Percentiles rank a stretch among this genome's conserved stretches.
phyloP scores from a whole-genome alignment of 2,888 invertebrate genomes.

The Alloplasta piceator region DNA sequence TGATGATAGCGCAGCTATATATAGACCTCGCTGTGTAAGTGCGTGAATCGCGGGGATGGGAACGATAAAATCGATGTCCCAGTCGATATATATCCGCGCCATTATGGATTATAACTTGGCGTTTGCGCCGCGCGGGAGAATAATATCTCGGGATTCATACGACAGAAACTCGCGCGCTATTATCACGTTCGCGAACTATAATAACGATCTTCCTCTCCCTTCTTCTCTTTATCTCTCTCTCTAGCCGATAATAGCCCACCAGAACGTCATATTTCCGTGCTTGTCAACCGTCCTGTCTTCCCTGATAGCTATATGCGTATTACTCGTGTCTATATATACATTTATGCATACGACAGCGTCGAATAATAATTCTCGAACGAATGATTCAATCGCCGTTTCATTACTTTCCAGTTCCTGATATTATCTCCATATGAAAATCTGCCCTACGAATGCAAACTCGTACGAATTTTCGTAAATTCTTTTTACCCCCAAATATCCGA shows the following conservation, averaged over 20 bases:
- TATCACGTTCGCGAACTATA: conserved; percentile 53
- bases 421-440: conserved; percentile 30
- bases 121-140: conserved; percentile 35
- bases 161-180: conserved; percentile 35
- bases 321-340: background rate
- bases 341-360: background rate
- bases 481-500: too few species aligned
- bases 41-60: background rate
- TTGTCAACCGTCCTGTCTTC: conserved; percentile 26
- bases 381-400: conserved; percentile 56
- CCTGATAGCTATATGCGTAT: background rate
- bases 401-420: conserved; percentile 57
- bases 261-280: conserved; percentile 57
- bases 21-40: background rate
- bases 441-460: conserved; percentile 1
- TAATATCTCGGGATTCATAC: conserved; percentile 30
- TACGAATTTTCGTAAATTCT: too few species aligned
- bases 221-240: too few species aligned
- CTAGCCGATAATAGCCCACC: conserved; percentile 47
- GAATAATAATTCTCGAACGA: conserved; percentile 48
- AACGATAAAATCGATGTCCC: conserved; percentile 54
- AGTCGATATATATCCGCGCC: conserved; percentile 56
- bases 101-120: conserved; percentile 46
- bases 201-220: conserved; percentile 55
- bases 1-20: conserved; percentile 3